Base-by-base conservation (phyloP, 2,113 vertebrate genomes). In the Setophaga coronata region DNA sequence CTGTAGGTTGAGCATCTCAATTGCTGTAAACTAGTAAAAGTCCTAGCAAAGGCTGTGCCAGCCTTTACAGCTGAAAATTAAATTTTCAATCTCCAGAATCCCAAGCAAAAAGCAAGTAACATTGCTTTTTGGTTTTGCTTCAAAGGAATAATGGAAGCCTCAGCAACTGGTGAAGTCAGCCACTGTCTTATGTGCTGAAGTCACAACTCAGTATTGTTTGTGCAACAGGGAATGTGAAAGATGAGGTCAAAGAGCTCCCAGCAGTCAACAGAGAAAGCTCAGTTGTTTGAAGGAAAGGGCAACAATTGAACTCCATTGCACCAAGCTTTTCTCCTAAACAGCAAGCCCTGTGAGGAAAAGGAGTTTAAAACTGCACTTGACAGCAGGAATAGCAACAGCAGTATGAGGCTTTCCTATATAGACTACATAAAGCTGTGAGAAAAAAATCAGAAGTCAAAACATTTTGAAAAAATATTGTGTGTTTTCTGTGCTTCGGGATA, bases 391-490 rank as follows among this genome's bases (percentile, higher is more conserved):
- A 95, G 71, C 61, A 84, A 86, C 25, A 73, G 42, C 17, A 92
- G 36, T 40, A 70, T 31, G 26, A 92, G 24, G 36, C 42, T 90
- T 81, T 80, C 89, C 95, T 87, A 77, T 88, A 88, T 4, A 96
- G 65, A 91, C 29, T 18, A 72, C 13, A 18, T 65, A 76, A 42
- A n/a, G 31, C 82, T 95, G 61, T 29, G 28, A 93, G 82, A 21
- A 11, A 96, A 50, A 96, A 96, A 93, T 58, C 77, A 93, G 48
- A 94, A 47, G 28, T 89, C 67, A 96, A 91, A 95, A 95, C 33
- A 87, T 29, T 5, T 36, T 48, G 86, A 95, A 95, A 91, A 97
- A 95, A 71, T 57, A 17, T 82, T 96, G 36, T 7, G 6, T 85
- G 25, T 76, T 92, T 64, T 95, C 53, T 65, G 18, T 67, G 79